Conservation (phyloP, 2,797 vertebrate genomes). For the Erethizon dorsatum region DNA sequence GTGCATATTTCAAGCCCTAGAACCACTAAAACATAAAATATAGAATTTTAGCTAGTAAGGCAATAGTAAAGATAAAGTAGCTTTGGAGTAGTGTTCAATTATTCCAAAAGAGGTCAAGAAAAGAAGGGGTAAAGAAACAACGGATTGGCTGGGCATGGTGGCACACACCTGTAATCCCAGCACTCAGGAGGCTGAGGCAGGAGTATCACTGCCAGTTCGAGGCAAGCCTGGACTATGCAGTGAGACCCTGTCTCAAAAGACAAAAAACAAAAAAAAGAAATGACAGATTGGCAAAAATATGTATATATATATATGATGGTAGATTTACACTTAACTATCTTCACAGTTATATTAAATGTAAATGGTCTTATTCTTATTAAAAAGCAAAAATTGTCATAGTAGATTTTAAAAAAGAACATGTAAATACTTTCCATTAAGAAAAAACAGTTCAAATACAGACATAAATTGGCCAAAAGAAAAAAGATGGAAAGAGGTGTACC, state of each 20-base stretch:
- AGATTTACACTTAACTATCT: background rate
- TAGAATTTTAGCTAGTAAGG: background rate
- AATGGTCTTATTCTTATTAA: background rate
- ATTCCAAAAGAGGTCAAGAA: background rate
- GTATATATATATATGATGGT: background rate
- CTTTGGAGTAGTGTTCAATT: background rate
- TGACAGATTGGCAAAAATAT: background rate
- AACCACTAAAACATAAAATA: background rate
- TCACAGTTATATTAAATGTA: background rate
- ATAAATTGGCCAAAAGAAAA: background rate
- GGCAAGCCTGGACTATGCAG: background rate
- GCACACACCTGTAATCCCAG: no score
- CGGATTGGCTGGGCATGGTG: background rate
- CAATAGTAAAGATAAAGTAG: background rate
- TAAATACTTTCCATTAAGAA: background rate
- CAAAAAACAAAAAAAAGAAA: background rate
- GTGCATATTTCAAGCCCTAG: background rate
- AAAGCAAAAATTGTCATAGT: constrained; percentile 14
- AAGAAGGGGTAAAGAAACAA: background rate
- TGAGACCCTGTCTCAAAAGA: background rate
- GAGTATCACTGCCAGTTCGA: background rate
- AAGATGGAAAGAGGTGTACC: background rate
- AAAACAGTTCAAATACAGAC: background rate
- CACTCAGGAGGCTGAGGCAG: no score
- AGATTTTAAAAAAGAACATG: background rate